Evolutionary conservation across 2,888 invertebrate species (phyloP).

Genomic region (Ephialtes manifestator): DNA sequence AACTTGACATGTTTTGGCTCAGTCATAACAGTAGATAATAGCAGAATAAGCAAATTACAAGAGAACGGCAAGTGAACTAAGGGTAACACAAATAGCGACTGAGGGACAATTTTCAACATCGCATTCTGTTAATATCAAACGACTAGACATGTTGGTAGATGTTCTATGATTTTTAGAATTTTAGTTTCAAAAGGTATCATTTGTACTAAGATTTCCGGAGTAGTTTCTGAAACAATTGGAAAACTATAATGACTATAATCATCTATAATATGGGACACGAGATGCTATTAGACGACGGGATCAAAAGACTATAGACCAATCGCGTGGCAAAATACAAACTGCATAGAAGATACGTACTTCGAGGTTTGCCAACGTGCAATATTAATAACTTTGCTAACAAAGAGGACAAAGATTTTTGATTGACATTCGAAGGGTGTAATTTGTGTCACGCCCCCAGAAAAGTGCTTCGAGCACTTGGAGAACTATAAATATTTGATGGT

Average conservation of each 20-base stretch:
- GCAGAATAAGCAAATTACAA: not conserved
- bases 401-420: constrained; percentile 3
- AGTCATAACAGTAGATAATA: not conserved
- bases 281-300: not conserved
- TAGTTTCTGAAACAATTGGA: not conserved
- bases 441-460: constrained; percentile 15
- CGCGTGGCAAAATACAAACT: not conserved
- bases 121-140: not conserved
- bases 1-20: too few species aligned
- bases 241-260: not conserved
- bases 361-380: not conserved
- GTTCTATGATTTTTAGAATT: not conserved
- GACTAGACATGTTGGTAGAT: not conserved
- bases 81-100: not conserved
- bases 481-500: constrained; percentile 46
- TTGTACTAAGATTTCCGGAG: not conserved
- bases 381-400: constrained; percentile 5
- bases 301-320: not conserved
- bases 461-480: not conserved
- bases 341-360: not conserved
- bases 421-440: constrained; percentile 39
- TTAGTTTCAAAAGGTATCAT: not conserved
- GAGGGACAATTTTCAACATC: not conserved
- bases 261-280: not conserved
- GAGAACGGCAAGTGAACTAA: not conserved